Base-by-base conservation (phyloP, 2,888 invertebrate genomes). In the Cryptocheilus praepositus region DNA sequence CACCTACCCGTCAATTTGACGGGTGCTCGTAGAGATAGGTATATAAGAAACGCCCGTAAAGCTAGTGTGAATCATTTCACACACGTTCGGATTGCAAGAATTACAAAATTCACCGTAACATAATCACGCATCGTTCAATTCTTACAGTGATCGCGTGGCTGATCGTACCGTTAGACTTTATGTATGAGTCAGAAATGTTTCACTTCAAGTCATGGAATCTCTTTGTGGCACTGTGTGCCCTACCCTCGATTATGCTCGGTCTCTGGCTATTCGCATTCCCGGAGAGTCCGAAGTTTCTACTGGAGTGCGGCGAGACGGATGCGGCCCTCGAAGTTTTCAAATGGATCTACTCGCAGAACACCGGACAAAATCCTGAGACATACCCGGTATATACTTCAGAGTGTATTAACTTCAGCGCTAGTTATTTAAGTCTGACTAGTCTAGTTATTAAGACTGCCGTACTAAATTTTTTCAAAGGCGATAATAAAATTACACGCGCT, bases 211-310 rank as follows among this genome's bases (percentile, higher is more conserved):
- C 95, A 21, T 95, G 95, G 95, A 95, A 95, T 89, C 91, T 95
- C 86, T 95, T 95, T 88, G 94, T 95, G 44, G 92, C 94, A 0
- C 91, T 94, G 0, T 94, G 94, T 87, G 93, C 93, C 3, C 76
- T 94, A 3, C 94, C 95, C 0, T 94, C 94, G 73, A 89, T 94
- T 21, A 74, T 93, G 76, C 91, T 94, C 45, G 93, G 91, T 2
- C 85, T 93, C 71, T 95, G 94, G 94, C 89, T 95, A 8, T 91
- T 94, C 79, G 90, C 92, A 67, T 95, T 95, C 89, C 95, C 95
- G 0, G 95, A 95, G 89, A 95, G 95, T 85, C 95, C 95, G 0
- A 95, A 95, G 88, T 95, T 95, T 88, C 91, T 95, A 82, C 91
- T 95, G 86, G 95, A 95, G 87, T 93, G 93, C 82, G 95, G 95